Evolutionary conservation across 2,888 invertebrate genomes (phyloP).

Genomic region (Augiades crinisus): DNA sequence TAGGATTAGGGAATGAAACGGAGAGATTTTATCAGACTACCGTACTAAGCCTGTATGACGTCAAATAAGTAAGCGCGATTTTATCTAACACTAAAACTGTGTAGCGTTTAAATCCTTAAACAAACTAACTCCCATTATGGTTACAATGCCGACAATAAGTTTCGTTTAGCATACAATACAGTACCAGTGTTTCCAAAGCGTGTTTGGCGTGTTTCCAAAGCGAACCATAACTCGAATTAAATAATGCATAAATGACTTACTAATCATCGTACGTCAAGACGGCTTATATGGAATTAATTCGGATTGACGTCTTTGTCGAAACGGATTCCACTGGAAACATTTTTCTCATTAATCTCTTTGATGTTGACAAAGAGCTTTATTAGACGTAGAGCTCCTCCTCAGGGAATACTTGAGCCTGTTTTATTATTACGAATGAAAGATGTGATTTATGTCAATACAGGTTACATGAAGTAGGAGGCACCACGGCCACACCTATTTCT

Average conservation of each 20-base stretch:
- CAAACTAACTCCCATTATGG: slow-evolving; percentile 19
- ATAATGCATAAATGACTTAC: slow-evolving; percentile 23
- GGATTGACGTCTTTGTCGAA: slow-evolving; percentile 22
- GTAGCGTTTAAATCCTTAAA: background rate
- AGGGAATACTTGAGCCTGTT: background rate
- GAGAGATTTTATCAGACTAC: background rate
- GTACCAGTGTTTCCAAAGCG: slow-evolving; percentile 8
- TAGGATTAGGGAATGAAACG: background rate
- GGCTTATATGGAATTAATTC: slow-evolving; percentile 32
- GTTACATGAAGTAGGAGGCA: too few species aligned
- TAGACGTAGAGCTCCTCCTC: slow-evolving; percentile 1
- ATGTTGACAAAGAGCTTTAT: slow-evolving; percentile 25
- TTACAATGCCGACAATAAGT: slow-evolving; percentile 23
- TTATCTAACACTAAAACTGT: background rate
- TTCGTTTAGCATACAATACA: slow-evolving; percentile 17
- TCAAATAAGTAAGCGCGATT: background rate
- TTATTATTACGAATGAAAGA: background rate
- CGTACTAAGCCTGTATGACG: background rate
- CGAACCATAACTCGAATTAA: slow-evolving; percentile 18
- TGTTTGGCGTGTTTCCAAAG: slow-evolving; percentile 26
- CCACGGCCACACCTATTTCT: too few species aligned
- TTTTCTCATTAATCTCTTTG: slow-evolving; percentile 27
- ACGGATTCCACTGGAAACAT: slow-evolving; percentile 25
- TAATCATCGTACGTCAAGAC: slow-evolving; percentile 30
- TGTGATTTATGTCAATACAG: too few species aligned